phyloP scores from a whole-genome alignment of 2,113 vertebrate species.

The Nyctereutes procyonoides region DNA sequence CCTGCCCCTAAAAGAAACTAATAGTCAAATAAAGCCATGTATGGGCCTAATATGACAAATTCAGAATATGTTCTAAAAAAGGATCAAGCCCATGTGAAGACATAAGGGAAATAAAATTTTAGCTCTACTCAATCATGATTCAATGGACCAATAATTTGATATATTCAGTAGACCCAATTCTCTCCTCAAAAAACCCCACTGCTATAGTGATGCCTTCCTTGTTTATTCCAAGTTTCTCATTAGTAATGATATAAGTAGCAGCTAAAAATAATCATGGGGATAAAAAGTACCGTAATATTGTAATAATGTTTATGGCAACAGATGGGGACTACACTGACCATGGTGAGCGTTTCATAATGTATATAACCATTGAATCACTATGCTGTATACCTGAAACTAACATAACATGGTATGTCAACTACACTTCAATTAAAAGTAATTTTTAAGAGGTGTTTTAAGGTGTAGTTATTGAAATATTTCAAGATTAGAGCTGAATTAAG shows the following conservation, averaged over 20 bases:
- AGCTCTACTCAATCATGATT: not conserved
- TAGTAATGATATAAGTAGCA: not conserved
- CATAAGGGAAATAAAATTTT: not conserved
- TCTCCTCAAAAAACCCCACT: not conserved
- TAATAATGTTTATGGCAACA: not conserved
- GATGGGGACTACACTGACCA: not conserved
- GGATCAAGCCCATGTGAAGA: not conserved
- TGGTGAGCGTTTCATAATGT: not conserved
- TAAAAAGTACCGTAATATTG: not conserved
- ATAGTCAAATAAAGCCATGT: not conserved
- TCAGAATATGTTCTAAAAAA: not conserved
- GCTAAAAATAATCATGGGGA: slow-evolving; percentile 15
- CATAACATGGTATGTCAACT: not conserved
- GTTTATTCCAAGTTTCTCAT: not conserved
- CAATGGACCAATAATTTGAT: not conserved
- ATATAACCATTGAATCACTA: not conserved
- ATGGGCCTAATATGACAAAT: not conserved
- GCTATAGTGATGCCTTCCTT: not conserved
- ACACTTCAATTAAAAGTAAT: not conserved
- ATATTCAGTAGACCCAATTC: not conserved
- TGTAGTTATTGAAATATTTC: not conserved
- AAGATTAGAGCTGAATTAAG: not conserved
- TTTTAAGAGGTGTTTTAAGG: not conserved
- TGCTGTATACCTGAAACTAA: not conserved
- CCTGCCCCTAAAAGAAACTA: not conserved